Base-by-base conservation (phyloP, 2,113 vertebrate genomes). In the Ammodytes dubius region DNA sequence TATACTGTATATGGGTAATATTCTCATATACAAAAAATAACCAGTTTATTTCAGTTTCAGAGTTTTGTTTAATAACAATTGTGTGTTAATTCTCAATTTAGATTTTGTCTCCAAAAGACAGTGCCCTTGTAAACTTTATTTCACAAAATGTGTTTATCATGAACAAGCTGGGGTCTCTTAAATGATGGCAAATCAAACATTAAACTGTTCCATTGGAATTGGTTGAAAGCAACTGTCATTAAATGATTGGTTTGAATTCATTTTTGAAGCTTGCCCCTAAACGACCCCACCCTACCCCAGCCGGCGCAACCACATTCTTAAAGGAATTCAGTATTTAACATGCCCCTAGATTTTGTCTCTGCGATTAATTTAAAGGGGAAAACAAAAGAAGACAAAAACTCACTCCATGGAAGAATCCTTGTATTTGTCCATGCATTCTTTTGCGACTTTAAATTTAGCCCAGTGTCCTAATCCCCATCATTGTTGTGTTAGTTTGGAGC, bases 401-500 rank as follows among this genome's bases (percentile, higher is more conserved):
- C 39, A 7, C 42, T 63, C 67, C 79, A 83, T 54, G 59, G 78
- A 77, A 11, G 39, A 66, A 67, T 67, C 54, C 39, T 59, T n/a
- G 9, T 74, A 49, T 82, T 83, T 75, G 81, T 69, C 43, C 59
- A 54, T 40, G 52, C 73, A 84, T 84, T 90, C 85, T 87, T 88
- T 46, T 39, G 2, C 7, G 50, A 81, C 71, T 90, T 90, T 93
- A 91, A 91, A 91, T 93, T 90, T 85, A 94, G 88, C 77, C 58
- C 61, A 13, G 49, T 46, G 14, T 61, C 68, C 57, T 90, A 92
- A 93, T 94, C 91, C 90, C 82, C 4, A 11, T 71, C 77, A 91
- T 93, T 93, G 92, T 94, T 94, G 84, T 82, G 88, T 72, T 82
- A 67, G 77, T 61, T 76, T 47, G 90, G 75, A 89, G 81, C 82